These are phyloP conservation scores for Caenorhabditis sp. DNA, from an alignment of 2,888 invertebrate genomes.

Conservation along the genomic window DNA sequence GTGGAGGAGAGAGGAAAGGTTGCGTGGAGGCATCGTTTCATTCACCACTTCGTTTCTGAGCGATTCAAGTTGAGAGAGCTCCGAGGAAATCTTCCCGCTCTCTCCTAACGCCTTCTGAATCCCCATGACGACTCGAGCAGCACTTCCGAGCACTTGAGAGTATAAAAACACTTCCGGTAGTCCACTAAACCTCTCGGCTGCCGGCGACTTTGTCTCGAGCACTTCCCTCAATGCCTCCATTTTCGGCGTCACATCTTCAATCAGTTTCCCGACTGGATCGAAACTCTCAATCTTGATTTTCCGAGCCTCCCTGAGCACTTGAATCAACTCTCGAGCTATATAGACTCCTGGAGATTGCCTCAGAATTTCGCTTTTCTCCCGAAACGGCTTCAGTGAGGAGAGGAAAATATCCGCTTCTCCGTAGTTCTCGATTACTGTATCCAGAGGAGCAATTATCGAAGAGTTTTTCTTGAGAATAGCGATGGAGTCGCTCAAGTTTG, in stretches of 20 bases:
- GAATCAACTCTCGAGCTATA: neutral
- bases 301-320: neutral
- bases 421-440: neutral
- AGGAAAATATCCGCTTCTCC: neutral
- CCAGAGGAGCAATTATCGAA: neutral
- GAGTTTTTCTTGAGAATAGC: neutral
- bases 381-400: neutral
- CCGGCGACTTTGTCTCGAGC: no score
- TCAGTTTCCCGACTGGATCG: neutral
- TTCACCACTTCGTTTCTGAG: no score
- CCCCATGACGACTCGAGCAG: neutral
- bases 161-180: neutral
- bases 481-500: neutral
- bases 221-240: neutral
- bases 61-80: no score
- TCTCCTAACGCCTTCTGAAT: neutral
- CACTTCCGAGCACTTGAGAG: neutral
- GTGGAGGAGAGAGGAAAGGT: neutral
- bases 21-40: no score
- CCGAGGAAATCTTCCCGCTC: neutral
- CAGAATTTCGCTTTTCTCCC: neutral
- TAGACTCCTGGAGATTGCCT: neutral
- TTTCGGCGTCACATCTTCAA: neutral
- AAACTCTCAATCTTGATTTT: neutral
- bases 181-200: no score